Base-by-base conservation (phyloP, 2,113 vertebrate genomes). In the Oncorhynchus masou region DNA sequence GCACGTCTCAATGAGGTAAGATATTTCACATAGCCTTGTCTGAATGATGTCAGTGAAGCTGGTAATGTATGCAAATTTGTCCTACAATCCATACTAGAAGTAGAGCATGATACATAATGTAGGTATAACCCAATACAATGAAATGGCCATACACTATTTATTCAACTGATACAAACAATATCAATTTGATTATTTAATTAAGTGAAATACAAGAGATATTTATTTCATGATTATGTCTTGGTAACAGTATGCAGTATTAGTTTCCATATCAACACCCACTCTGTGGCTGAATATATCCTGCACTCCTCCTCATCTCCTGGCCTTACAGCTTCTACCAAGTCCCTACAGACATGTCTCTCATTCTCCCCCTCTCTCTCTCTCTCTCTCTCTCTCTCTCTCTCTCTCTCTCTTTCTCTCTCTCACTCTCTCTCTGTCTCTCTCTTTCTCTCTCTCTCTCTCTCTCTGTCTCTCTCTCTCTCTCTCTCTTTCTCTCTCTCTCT, bases 311-410 rank as follows among this genome's bases (percentile, higher is more conserved):
- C 66, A 34, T 45, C 79, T 74, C 67, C 82, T 81, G 76, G 81
- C 82, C 72, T 79, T 70, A 59, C 25, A 24, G 70, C 70, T 73
- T 77, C 20, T 19, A n/a, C 78, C 65, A 29, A 45, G 49, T 86
- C 78, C 82, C 82, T 73, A 83, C 74, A 87, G 90, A 87, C 77
- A n/a, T 77, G 24, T 73, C 65, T 76, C 78, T 76, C 66, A 67
- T 76, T 71, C 67, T 74, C 78, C 72, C 62, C 67, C 76, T 73
- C 76, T 34, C 48, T 71, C 67, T 74, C 76, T 76, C 64, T 69
- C 74, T 73, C 77, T 48, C 54, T 71, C 67, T 74, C 76, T 74
- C 64, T 69, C 74, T 74, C 76, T 39, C 48, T 71, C 57, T 74
- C 76, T 76, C 66, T 71, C 76, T 73, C 75, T 15, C 3, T 15